Evolutionary conservation across 2,797 vertebrate species (phyloP).

Genomic region (Chanos chanos): DNA sequence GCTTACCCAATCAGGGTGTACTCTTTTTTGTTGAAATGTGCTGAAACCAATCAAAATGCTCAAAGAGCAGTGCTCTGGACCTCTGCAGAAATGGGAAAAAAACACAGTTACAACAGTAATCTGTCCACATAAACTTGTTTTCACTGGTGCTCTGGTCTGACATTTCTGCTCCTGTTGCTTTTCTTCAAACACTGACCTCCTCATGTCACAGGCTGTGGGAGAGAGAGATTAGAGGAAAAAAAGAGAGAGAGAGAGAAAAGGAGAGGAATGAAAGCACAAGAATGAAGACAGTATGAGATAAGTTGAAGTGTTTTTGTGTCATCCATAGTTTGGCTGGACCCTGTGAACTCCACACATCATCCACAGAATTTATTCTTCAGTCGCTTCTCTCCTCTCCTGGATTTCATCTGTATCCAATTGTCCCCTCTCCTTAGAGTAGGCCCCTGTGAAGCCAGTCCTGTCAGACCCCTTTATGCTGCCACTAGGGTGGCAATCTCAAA

Average conservation of each 20-base stretch:
- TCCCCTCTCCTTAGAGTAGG: slow-evolving; percentile 38
- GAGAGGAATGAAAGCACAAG: background rate
- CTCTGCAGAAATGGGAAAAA: background rate
- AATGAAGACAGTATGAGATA: background rate
- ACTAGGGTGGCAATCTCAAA: slow-evolving; percentile 64
- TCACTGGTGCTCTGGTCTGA: too few relatives aligned
- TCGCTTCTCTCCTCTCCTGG: background rate
- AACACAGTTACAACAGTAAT: too few relatives aligned
- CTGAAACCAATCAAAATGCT: background rate
- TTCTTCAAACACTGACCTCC: too few relatives aligned
- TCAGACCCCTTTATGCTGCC: slow-evolving; percentile 26
- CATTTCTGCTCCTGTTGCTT: too few relatives aligned
- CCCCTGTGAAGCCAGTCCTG: slow-evolving; percentile 16
- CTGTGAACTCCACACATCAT: slow-evolving; percentile 14
- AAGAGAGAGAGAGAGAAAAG: background rate
- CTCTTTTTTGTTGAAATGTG: background rate
- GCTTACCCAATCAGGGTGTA: background rate
- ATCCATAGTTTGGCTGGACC: background rate
- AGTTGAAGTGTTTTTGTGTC: background rate
- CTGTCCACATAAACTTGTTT: too few relatives aligned
- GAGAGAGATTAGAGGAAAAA: too few relatives aligned
- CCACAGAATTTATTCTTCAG: background rate
- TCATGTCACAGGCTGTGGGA: too few relatives aligned
- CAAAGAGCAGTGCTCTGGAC: background rate
- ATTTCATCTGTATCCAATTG: background rate